Conservation (phyloP, 2,888 invertebrate genomes). For the Adineta ricciae region DNA sequence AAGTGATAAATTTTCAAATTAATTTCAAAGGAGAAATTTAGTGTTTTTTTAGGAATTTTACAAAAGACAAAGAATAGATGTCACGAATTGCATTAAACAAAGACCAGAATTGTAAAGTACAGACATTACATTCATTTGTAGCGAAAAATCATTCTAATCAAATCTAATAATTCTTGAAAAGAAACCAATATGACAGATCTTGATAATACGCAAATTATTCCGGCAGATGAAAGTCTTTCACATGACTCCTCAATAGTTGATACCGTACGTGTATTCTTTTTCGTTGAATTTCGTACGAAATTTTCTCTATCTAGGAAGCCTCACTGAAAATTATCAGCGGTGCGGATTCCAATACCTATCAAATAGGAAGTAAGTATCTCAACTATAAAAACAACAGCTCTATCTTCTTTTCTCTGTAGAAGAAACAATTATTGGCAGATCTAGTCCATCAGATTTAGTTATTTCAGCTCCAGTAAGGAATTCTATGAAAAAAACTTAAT, state of each 20-base stretch:
- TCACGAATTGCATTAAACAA: neutral
- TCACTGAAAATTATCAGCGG: neutral
- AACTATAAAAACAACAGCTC: neutral
- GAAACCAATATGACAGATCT: neutral
- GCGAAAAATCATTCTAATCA: neutral
- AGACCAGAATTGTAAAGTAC: neutral
- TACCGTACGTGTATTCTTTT: neutral
- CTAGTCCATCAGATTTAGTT: neutral
- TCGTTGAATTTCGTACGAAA: neutral
- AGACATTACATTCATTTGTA: neutral
- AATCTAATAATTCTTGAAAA: neutral
- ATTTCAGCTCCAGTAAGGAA: neutral
- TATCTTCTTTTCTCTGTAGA: neutral
- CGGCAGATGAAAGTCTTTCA: neutral
- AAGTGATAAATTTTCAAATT: neutral
- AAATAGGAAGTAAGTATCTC: neutral
- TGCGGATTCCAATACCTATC: neutral
- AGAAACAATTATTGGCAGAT: conserved; percentile 11
- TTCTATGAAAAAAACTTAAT: too few species aligned
- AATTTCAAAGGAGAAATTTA: neutral
- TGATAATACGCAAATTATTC: neutral
- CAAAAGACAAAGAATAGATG: neutral
- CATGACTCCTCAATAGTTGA: neutral
- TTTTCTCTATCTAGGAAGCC: neutral
- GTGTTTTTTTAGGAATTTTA: neutral